A percentile compares a stretch with the other conserved stretches of the same genome.
phyloP scores from a whole-genome alignment of 2,888 invertebrate genomes.

The Antheraea assamensis region DNA sequence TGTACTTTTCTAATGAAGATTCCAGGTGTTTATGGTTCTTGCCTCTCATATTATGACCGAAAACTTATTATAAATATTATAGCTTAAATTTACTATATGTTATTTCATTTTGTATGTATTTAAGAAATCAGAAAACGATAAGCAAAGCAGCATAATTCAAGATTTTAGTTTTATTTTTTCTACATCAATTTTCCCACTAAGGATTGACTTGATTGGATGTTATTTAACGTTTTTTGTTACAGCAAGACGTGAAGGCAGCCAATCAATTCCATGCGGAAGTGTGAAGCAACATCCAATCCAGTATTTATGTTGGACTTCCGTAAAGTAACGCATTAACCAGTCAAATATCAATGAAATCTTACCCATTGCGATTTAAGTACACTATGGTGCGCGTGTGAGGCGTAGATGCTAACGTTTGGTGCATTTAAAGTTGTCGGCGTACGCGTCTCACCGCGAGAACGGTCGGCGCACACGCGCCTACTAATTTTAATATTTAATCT shows the following conservation, averaged over 20 bases:
- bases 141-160: neutral
- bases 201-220: too few relatives aligned
- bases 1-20: too few relatives aligned
- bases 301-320: too few relatives aligned
- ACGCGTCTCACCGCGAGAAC: conserved; percentile 2
- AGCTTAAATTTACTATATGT: neutral
- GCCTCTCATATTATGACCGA: neutral
- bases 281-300: too few relatives aligned
- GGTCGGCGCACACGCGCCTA: neutral
- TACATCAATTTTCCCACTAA: too few relatives aligned
- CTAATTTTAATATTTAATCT: neutral
- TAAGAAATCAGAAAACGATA: neutral
- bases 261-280: too few relatives aligned
- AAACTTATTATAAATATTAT: neutral
- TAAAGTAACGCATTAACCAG: too few relatives aligned
- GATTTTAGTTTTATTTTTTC: too few relatives aligned
- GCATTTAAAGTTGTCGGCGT: conserved; percentile 27
- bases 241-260: too few relatives aligned
- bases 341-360: too few relatives aligned
- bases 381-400: neutral
- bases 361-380: neutral
- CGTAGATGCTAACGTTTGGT: neutral
- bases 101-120: neutral
- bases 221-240: too few relatives aligned
- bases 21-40: too few relatives aligned